Evolutionary conservation across 2,888 invertebrate species (phyloP), one percentile per base, ranked within the genome.

Genomic region (Camptogramma bilineatum): DNA sequence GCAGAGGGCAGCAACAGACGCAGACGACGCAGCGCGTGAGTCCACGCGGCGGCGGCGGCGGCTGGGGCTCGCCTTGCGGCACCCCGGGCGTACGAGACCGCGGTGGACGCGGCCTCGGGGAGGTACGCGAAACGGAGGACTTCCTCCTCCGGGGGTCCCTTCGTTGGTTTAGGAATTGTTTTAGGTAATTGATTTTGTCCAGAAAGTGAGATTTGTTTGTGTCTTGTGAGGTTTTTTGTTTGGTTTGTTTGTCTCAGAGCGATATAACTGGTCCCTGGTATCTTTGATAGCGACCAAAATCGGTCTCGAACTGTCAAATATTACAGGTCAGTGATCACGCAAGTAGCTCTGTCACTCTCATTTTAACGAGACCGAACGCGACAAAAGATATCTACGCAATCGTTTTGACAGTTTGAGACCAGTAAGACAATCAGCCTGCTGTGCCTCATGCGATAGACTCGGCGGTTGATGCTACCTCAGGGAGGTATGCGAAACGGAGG

Each of bases 81-180:
- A 69, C 76, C 82, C 51, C 77, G 70, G 61, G 77, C 77, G 47
- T 79, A 78, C 4, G 79, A 71, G 56, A 84, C 61, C 63, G 76
- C 71, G 39, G 82, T 84, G 28, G 86, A 82, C 60, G 90, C 90
- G 62, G 79, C 84, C 68, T 78, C 80, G 13, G 86, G 85, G 68
- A 91, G 77, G 82, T 85, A 88, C 80, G 82, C 84, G 82, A 81
- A 84, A 73, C 78, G 83, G 73, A 81, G 76, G 68, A 83, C 81
- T 73, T 74, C 65, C 31, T 55, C 54, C 0, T 86, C 88, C 81
- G 81, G 74, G 71, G 90, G 82, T 78, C 86, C 85, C 78, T 90
- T 87, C 77, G 73, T 70, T n/a, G n/a, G n/a, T n/a, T n/a, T 62
- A 63, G 70, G 67, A 56, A 56, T 60, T 58, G 19, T 3, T 28